Evolutionary conservation across 2,113 vertebrate species (phyloP).

Genomic region (rabbit (Oryctolagus cuniculus)): mOryCun1.1 NC_091433.1:180813001-180813500

Average conservation of each 20-base stretch:
- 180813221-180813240: background rate
- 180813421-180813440: background rate
- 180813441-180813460: slow-evolving; percentile 34
- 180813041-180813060: background rate
- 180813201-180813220: background rate
- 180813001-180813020: background rate
- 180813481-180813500: slow-evolving; percentile 10
- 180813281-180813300: background rate
- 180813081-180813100: background rate
- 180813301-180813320: slow-evolving; percentile 1
- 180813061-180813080: background rate
- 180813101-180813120: background rate
- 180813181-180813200: background rate
- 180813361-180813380: background rate
- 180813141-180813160: slow-evolving; percentile 6
- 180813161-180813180: background rate
- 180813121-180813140: slow-evolving; percentile 48
- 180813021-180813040: background rate
- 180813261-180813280: background rate
- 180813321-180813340: background rate
- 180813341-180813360: slow-evolving; percentile 19
- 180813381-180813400: background rate
- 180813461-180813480: slow-evolving; percentile 44
- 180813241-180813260: background rate
- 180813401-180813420: background rate